These are phyloP conservation scores for Chinchilla lanigera DNA, from an alignment of 2,113 vertebrate genomes.

Conservation along the genomic window DNA sequence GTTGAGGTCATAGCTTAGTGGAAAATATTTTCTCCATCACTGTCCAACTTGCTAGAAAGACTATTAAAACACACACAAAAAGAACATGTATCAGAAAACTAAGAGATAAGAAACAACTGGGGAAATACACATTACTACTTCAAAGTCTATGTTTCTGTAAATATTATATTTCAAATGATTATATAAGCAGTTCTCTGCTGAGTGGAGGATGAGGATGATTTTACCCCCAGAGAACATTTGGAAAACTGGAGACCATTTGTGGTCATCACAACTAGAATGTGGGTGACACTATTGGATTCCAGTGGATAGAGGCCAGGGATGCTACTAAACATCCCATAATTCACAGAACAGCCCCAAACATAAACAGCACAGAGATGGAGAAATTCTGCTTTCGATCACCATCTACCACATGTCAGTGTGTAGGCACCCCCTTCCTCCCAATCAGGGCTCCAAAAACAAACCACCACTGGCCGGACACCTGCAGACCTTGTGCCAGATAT, in stretches of 20 bases:
- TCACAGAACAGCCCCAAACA: neutral
- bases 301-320: neutral
- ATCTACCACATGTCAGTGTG: neutral
- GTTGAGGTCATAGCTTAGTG: neutral
- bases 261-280: neutral
- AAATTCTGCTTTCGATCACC: neutral
- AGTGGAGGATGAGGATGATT: neutral
- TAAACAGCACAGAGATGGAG: neutral
- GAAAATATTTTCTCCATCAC: neutral
- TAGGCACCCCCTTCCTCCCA: neutral
- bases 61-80: neutral
- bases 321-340: neutral
- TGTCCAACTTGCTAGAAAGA: neutral
- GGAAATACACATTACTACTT: neutral
- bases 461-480: neutral
- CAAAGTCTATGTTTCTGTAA: neutral
- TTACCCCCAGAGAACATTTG: neutral
- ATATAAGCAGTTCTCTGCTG: neutral
- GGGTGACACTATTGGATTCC: neutral
- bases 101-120: neutral
- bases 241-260: neutral
- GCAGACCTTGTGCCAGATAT: neutral
- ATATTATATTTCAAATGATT: neutral
- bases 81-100: neutral
- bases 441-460: constrained; percentile 22